Evolutionary conservation across 2,888 invertebrate species (phyloP), one percentile per base, ranked within the genome.

Genomic region (Hypolimnas misippus): DNA sequence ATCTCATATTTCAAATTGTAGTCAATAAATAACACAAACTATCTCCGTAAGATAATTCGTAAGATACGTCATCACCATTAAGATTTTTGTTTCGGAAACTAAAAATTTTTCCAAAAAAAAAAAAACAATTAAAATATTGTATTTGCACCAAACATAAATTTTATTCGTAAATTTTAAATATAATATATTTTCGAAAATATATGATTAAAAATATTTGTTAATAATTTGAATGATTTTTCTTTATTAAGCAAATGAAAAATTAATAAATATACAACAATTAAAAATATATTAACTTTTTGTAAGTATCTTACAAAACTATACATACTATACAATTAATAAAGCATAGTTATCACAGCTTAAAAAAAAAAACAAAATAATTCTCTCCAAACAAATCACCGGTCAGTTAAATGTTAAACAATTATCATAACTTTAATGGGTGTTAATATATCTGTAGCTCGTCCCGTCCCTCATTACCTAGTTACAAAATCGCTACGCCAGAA

Each of bases 401-500:
- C 42, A 25, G 17, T 57, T 57, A 52, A 57, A 50, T 21, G 14
- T 60, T 46, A 54, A 54, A 16, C 46, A 53, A 59, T 60, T 60
- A 54, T 46, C 46, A 40, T 60, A 60, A 49, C 49, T 25, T 38
- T 46, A 46, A 59, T 59, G 21, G 16, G 25, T 17, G 33, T 12
- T 29, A 51, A 17, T 31, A 51, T 29, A 25, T 46, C 42, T 16
- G 40, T 38, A 29, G 21, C 19, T 53, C 25, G 44, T 52, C 42
- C 31, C 12, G 19, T 58, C 42, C 12, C 38, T 14, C 16, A 54
- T 42, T 38, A 54, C 29, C 25, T 19, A 53, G 21, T 40, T 40
- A 29, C 40, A 29, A 54, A 54, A 16, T 14, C 19, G 17, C 33
- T 52, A 19, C 35, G 52, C 52, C 52, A 52, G 33, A 35, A 52